Evolutionary conservation across 2,113 vertebrate species (phyloP).

Genomic region (Podilymbus podiceps): DNA sequence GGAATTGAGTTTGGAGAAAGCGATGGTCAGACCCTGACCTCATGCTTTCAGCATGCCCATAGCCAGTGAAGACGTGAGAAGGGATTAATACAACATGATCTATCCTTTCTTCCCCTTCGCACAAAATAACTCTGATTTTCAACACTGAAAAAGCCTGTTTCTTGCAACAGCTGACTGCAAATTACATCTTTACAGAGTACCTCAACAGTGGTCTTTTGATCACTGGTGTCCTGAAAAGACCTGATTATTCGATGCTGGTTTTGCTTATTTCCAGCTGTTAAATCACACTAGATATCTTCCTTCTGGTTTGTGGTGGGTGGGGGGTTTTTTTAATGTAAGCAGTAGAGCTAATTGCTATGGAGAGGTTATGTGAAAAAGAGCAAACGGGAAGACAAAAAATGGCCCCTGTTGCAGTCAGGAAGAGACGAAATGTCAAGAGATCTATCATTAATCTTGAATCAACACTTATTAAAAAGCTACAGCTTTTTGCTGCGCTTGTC

Average conservation of each 20-base stretch:
- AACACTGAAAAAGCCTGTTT: not conserved
- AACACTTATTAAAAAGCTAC: not conserved
- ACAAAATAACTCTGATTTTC: not conserved
- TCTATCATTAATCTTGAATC: not conserved
- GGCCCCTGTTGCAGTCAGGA: not conserved
- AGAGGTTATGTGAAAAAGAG: not conserved
- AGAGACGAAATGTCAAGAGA: not conserved
- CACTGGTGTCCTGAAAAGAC: slow-evolving; percentile 27
- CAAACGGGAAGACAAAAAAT: not conserved
- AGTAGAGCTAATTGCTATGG: not conserved
- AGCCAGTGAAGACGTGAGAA: not conserved
- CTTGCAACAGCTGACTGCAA: not conserved
- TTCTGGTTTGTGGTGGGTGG: not conserved
- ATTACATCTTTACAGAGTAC: not conserved
- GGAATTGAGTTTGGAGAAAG: not conserved
- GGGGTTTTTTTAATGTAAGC: not conserved
- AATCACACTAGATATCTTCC: not conserved
- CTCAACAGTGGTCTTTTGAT: slow-evolving; percentile 6
- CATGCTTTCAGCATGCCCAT: not conserved
- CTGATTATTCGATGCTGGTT: not conserved
- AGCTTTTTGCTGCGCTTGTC: not conserved
- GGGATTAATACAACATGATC: not conserved
- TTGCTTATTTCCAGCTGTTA: slow-evolving; percentile 14
- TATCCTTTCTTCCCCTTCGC: not conserved
- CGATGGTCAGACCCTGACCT: not conserved